phyloP scores from a whole-genome alignment of 1,140 invertebrate species.

The Drosophila rufa region DNA sequence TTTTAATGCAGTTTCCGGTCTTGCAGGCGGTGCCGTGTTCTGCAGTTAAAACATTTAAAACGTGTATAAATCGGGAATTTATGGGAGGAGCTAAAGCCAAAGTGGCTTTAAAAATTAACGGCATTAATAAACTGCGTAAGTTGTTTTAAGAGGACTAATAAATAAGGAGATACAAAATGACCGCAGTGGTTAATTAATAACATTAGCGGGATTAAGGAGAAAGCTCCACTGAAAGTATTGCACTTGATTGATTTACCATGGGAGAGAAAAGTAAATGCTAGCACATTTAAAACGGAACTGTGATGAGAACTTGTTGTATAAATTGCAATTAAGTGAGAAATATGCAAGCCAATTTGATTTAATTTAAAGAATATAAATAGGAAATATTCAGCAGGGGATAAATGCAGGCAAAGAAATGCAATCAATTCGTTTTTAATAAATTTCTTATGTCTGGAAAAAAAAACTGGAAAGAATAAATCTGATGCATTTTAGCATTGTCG shows the following conservation, averaged over 20 bases:
- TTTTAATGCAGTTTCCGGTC: constrained; percentile 50
- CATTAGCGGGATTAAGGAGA: constrained; percentile 38
- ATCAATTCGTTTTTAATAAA: no score
- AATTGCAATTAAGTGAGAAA: background rate
- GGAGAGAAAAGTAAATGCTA: background rate
- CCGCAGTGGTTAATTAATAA: constrained; percentile 45
- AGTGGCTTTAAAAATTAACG: constrained; percentile 76
- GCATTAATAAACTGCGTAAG: constrained; percentile 52
- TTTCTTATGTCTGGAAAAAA: no score
- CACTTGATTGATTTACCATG: constrained; percentile 18
- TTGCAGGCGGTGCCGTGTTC: constrained; percentile 38
- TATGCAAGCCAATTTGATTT: background rate
- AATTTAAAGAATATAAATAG: background rate
- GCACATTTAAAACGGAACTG: constrained; percentile 6
- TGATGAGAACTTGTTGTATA: no score
- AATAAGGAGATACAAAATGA: constrained; percentile 27
- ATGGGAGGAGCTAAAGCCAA: constrained; percentile 37
- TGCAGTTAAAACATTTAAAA: constrained; percentile 69
- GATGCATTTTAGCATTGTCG: no score
- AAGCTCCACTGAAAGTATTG: constrained; percentile 4
- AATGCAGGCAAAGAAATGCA: no score
- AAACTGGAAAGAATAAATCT: no score
- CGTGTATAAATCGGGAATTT: constrained; percentile 62
- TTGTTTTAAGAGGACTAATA: constrained; percentile 28
- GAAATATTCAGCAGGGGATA: no score